Conservation (phyloP, 2,888 invertebrate species). For the Luperina testacea region DNA sequence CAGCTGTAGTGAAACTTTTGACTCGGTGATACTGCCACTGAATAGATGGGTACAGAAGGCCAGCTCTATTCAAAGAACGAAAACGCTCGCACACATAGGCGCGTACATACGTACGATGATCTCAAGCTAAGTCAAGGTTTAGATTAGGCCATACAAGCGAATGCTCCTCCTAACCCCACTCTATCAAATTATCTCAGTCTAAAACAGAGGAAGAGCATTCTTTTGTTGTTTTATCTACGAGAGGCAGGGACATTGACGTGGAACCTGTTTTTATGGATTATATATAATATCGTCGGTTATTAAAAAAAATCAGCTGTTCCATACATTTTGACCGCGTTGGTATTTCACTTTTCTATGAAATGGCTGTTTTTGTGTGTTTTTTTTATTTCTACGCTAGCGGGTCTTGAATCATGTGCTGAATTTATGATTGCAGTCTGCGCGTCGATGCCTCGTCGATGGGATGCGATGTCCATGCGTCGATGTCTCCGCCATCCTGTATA, state of each 20-base stretch:
- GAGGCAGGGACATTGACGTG: too few relatives aligned
- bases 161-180: not conserved
- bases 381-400: not conserved
- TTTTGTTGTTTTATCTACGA: not conserved
- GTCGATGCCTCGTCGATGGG: too few relatives aligned
- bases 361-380: not conserved
- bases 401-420: too few relatives aligned
- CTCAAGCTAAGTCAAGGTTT: not conserved
- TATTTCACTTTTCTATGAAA: not conserved
- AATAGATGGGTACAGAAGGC: constrained; percentile 5
- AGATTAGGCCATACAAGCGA: too few relatives aligned
- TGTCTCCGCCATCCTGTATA: not conserved
- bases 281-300: not conserved
- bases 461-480: too few relatives aligned
- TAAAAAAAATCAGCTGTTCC: not conserved
- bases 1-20: constrained; percentile 50
- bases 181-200: not conserved
- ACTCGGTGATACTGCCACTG: constrained; percentile 33
- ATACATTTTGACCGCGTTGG: not conserved
- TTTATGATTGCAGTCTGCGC: too few relatives aligned
- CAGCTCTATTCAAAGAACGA: not conserved
- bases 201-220: too few relatives aligned
- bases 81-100: not conserved
- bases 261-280: too few relatives aligned
- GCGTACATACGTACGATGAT: not conserved